A percentile compares a stretch with the other conserved stretches of the same genome.
These are phyloP conservation scores for Piprites chloris DNA, from an alignment of 2,113 vertebrate species.

Conservation along the genomic window DNA sequence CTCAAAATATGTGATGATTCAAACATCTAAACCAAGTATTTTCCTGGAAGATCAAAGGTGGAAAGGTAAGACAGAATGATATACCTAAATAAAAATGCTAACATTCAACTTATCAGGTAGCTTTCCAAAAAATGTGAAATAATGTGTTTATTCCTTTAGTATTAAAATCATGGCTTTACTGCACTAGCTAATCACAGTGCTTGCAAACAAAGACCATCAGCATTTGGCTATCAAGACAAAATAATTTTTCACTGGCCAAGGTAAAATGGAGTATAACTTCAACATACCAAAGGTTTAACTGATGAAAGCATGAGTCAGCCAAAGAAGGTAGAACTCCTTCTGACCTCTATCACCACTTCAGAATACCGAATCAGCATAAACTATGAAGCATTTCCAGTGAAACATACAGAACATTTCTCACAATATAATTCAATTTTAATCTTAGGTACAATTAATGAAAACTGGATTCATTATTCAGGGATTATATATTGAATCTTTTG, in stretches of 20 bases:
- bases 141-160: neutral
- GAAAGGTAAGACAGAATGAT: neutral
- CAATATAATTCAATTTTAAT: neutral
- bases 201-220: neutral
- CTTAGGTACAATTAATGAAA: neutral
- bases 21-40: neutral
- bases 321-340: neutral
- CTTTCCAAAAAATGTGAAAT: neutral
- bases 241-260: neutral
- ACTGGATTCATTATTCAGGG: neutral
- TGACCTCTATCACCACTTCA: neutral
- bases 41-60: neutral
- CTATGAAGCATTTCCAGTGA: neutral
- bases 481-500: neutral
- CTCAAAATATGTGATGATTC: neutral
- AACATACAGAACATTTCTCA: neutral
- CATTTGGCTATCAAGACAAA: neutral
- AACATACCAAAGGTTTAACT: neutral
- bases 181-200: neutral
- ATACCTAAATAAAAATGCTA: neutral
- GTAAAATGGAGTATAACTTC: neutral
- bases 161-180: neutral
- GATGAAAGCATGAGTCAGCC: neutral
- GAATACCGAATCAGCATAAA: neutral
- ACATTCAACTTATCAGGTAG: neutral